These are phyloP conservation scores for Spisula subtruncata DNA, from an alignment of 2,888 invertebrate genomes.

Conservation along the genomic window DNA sequence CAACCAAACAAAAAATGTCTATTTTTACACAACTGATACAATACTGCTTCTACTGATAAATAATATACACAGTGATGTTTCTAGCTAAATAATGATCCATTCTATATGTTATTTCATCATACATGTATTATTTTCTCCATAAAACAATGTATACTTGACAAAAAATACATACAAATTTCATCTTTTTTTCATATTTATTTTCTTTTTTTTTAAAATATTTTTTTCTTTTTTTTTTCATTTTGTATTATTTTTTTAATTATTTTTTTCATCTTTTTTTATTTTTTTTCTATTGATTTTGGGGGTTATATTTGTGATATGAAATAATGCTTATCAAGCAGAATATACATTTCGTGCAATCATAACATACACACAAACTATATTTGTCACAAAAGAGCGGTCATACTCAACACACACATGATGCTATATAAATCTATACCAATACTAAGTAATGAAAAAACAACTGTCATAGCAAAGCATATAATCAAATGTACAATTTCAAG, in stretches of 20 bases:
- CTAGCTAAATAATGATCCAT: background rate
- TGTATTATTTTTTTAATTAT: background rate
- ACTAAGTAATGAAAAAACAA: background rate
- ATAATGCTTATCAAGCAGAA: background rate
- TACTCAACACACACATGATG: background rate
- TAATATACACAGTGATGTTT: background rate
- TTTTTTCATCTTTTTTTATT: background rate
- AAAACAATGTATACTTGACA: background rate
- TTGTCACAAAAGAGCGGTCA: background rate
- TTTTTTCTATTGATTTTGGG: background rate
- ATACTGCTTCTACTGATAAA: background rate
- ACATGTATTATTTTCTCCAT: background rate
- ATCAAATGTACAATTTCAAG: slow-evolving; percentile 6
- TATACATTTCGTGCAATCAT: background rate
- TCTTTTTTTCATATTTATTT: background rate
- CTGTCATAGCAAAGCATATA: slow-evolving; percentile 16
- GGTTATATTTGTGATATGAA: background rate
- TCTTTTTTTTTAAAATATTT: background rate
- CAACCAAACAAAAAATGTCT: no score
- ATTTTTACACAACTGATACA: background rate
- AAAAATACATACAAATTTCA: background rate
- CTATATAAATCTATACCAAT: background rate
- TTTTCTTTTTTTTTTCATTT: background rate
- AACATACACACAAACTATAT: background rate
- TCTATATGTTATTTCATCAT: background rate